Base-by-base conservation (phyloP, 2,797 vertebrate genomes). In the Lindbergichthys nudifrons region DNA sequence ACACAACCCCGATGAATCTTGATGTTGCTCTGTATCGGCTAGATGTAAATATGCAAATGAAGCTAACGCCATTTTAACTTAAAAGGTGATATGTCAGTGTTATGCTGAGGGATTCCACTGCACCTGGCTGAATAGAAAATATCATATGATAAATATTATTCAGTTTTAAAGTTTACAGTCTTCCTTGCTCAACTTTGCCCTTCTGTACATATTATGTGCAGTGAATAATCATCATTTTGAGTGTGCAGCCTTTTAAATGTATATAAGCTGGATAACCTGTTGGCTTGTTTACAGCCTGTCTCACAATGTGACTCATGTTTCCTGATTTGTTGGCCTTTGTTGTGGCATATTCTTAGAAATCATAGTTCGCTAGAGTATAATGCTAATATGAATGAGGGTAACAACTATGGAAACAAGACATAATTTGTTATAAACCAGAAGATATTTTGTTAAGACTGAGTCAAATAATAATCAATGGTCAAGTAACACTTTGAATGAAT, bases 31-130 rank as follows among this genome's bases (percentile, higher is more conserved):
- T 57, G 15, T 42, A 18, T 23, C 12, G 47, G 16, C 16, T 19
- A 19, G 9, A 69, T 30, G 13, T 60, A 26, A 43, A 56, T 47
- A 58, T 32, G 7, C n/a, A 52, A 59, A 15, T 36, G 18, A 65
- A 1, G 13, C 48, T 4, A 48, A 46, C 50, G 2, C 41, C 7
- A 4, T 42, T 18, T 42, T 26, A 56, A 51, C 48, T 42, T 26
- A n/a, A 67, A 53, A 65, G 21, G 18, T 41, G 43, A 51, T 52
- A 73, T 69, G 13, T 54, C 42, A 61, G 32, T 15, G 23, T 16
- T 42, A 14, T 46, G 12, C 62, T 68, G 16, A 39, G 14, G 45
- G 0, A n/a, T 51, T 30, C 11, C 52, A 56, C 4, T 43, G 19
- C 18, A 18, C 14, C 10, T 5, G 14, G 0, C 6, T 10, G 11